These are phyloP conservation scores for Drosophila barbarae DNA, from an alignment of 2,888 invertebrate genomes.

Conservation along the genomic window DNA sequence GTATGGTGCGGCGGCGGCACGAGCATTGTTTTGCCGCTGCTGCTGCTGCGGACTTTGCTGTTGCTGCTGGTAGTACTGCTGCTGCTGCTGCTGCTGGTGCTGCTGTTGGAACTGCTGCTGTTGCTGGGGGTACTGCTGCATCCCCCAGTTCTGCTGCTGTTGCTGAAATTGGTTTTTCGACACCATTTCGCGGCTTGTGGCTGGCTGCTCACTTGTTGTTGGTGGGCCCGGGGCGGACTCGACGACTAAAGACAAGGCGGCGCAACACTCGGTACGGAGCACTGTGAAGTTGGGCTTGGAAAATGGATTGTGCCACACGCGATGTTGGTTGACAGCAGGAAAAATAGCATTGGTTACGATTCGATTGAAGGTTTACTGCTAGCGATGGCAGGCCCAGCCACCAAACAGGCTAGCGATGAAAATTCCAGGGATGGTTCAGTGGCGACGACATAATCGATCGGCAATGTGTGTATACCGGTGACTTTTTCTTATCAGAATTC, in stretches of 20 bases:
- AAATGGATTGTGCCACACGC: not conserved
- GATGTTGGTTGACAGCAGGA: not conserved
- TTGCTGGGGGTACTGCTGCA: constrained; percentile 23
- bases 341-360: constrained; percentile 17
- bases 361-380: not conserved
- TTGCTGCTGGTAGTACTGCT: constrained; percentile 3
- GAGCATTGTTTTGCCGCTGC: constrained; percentile 24
- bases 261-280: constrained; percentile 3
- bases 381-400: constrained; percentile 7
- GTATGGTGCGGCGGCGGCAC: constrained; percentile 27
- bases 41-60: constrained; percentile 11
- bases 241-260: not conserved
- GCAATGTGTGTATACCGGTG: constrained; percentile 3
- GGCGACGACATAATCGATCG: not conserved
- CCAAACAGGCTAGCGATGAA: constrained; percentile 2
- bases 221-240: constrained; percentile 4
- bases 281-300: not conserved
- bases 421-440: constrained; percentile 1
- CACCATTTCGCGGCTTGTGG: constrained; percentile 17
- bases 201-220: constrained; percentile 7
- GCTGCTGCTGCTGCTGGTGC: constrained; percentile 11
- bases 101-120: constrained; percentile 8
- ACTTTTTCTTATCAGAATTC: constrained; percentile 1
- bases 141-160: constrained; percentile 26
- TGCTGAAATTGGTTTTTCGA: constrained; percentile 36